phyloP scores from a whole-genome alignment of 2,113 vertebrate species.

The Centrocercus urophasianus region DNA sequence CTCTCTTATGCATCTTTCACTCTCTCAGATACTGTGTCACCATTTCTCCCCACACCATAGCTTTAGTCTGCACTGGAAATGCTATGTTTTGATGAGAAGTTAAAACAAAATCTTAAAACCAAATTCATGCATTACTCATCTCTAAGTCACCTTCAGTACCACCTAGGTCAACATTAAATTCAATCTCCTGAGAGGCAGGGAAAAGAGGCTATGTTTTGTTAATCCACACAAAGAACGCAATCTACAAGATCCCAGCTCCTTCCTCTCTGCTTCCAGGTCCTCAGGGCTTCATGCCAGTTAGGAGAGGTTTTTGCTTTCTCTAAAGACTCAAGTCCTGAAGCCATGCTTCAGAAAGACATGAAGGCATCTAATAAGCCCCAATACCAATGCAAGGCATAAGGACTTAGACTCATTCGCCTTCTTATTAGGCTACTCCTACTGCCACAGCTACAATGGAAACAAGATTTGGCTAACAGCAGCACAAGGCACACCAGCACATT shows the following conservation, averaged over 20 bases:
- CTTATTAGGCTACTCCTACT: neutral
- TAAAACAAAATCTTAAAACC: neutral
- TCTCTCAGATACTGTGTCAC: neutral
- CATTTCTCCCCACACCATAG: neutral
- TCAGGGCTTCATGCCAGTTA: neutral
- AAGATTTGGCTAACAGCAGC: neutral
- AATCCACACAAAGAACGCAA: neutral
- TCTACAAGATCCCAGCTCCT: neutral
- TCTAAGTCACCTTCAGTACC: neutral
- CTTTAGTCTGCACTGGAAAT: no score
- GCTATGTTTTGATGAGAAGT: neutral
- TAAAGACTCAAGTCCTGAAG: neutral
- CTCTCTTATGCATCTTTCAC: neutral
- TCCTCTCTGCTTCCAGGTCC: neutral
- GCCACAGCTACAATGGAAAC: conserved; percentile 38
- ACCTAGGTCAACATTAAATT: neutral
- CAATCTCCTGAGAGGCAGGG: neutral
- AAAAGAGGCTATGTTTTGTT: neutral
- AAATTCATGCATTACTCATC: neutral
- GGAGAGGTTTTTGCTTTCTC: neutral
- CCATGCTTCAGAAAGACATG: neutral
- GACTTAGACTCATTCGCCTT: neutral
- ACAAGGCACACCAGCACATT: neutral
- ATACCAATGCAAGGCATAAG: neutral
- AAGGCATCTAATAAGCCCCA: neutral